Conservation (phyloP, 2,888 invertebrate species). For the Oscheius myriophilus region DNA sequence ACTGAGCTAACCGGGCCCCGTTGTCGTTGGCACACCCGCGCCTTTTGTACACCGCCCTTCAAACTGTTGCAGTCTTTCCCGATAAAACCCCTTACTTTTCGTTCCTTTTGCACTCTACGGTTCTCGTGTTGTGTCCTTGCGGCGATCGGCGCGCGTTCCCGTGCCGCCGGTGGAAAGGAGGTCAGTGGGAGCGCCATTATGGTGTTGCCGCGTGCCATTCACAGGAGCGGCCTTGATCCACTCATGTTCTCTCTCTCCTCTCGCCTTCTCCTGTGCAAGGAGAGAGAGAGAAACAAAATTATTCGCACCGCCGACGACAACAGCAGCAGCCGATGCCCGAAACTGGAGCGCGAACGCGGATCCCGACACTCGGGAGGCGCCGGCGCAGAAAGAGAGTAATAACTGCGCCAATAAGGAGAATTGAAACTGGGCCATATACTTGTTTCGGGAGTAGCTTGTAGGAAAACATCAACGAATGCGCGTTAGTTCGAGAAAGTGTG, state of each 20-base stretch:
- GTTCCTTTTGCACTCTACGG: conserved; percentile 19
- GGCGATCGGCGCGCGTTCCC: conserved; percentile 1
- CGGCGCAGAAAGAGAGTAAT: no score
- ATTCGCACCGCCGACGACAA: not conserved
- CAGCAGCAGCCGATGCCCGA: not conserved
- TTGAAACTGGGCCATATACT: no score
- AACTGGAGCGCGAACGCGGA: conserved; percentile 21
- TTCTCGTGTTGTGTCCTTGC: conserved; percentile 17
- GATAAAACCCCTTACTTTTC: not conserved
- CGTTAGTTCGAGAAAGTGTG: no score
- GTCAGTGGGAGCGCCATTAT: conserved; percentile 29
- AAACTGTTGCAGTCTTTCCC: not conserved
- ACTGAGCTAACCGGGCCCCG: conserved; percentile 69
- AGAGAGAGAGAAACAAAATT: conserved; percentile 16
- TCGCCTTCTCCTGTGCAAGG: not conserved
- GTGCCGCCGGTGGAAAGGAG: conserved; percentile 21
- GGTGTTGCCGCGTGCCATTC: conserved; percentile 31
- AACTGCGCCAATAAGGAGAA: no score
- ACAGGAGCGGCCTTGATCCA: conserved; percentile 29
- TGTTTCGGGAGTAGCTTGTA: no score
- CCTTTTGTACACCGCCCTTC: not conserved
- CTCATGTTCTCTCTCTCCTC: not conserved
- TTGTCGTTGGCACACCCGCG: not conserved
- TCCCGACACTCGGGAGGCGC: not conserved
- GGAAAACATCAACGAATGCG: no score